phyloP scores from a whole-genome alignment of 2,113 vertebrate genomes.

The Corythaixoides concolor region DNA sequence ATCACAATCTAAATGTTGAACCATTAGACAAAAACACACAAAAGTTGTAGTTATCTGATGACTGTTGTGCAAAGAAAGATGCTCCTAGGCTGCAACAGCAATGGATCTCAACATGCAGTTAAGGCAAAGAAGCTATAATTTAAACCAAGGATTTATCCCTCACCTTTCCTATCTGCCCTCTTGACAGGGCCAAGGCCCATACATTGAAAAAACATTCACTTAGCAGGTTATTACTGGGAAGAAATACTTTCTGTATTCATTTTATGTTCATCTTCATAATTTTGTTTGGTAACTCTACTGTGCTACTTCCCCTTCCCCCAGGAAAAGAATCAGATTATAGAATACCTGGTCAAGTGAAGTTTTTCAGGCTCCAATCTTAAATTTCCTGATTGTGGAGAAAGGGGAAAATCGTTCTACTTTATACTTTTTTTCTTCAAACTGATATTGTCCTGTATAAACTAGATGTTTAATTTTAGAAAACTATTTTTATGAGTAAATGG shows the following conservation, averaged over 20 bases:
- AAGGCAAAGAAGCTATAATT: not conserved
- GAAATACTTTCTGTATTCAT: not conserved
- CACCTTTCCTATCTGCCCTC: not conserved
- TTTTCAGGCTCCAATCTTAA: not conserved
- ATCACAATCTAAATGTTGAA: not conserved
- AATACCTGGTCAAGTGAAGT: not conserved
- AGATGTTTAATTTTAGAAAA: not conserved
- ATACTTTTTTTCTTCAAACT: not conserved
- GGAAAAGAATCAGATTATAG: not conserved
- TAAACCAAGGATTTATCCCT: not conserved
- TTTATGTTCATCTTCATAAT: not conserved
- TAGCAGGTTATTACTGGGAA: not conserved
- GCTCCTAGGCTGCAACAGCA: not conserved
- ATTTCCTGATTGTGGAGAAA: not conserved
- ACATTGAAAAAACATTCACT: not conserved
- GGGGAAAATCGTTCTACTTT: not conserved
- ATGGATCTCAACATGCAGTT: not conserved
- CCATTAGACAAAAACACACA: not conserved
- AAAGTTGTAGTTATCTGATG: not conserved
- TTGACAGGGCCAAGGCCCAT: not conserved
- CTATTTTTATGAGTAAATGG: slow-evolving; percentile 8
- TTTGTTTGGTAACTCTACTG: not conserved
- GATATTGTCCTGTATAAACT: not conserved
- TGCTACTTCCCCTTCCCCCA: not conserved
- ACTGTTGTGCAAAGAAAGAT: not conserved